Evolutionary conservation across 2,113 vertebrate species (phyloP).

Genomic region (Cryptotis parvus): DNA sequence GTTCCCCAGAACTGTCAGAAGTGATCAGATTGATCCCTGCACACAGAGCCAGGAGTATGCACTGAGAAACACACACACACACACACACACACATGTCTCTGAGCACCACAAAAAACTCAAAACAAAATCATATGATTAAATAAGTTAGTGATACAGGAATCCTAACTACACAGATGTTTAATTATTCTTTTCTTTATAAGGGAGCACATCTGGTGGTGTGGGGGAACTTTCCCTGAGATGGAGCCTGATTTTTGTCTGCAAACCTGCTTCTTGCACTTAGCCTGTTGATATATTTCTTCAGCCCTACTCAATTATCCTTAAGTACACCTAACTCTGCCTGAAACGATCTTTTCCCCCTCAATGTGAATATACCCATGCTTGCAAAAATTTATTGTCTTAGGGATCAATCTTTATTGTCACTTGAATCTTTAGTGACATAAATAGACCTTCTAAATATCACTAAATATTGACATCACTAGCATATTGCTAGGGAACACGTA

Average conservation of each 20-base stretch:
- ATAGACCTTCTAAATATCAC: conserved; percentile 20
- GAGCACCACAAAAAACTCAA: neutral
- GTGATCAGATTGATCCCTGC: no score
- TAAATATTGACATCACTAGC: no score
- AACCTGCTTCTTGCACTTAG: no score
- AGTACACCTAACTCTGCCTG: neutral
- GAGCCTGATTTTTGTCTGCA: no score
- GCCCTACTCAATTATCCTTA: neutral
- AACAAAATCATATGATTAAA: neutral
- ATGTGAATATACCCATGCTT: neutral
- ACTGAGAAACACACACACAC: no score
- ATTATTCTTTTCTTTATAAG: neutral
- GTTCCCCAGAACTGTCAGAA: neutral
- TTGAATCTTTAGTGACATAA: conserved; percentile 31
- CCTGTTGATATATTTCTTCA: no score
- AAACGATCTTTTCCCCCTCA: conserved; percentile 51
- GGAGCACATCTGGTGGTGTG: no score
- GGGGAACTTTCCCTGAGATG: no score
- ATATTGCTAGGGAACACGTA: neutral
- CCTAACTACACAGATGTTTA: conserved; percentile 48
- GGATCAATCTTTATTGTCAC: conserved; percentile 15
- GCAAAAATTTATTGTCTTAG: neutral
- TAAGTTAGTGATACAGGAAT: conserved; percentile 35
- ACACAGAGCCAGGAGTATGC: no score
- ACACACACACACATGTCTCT: accelerated